Base-by-base conservation (phyloP, 1,140 invertebrate genomes). In the Eulimnadia texana region DNA sequence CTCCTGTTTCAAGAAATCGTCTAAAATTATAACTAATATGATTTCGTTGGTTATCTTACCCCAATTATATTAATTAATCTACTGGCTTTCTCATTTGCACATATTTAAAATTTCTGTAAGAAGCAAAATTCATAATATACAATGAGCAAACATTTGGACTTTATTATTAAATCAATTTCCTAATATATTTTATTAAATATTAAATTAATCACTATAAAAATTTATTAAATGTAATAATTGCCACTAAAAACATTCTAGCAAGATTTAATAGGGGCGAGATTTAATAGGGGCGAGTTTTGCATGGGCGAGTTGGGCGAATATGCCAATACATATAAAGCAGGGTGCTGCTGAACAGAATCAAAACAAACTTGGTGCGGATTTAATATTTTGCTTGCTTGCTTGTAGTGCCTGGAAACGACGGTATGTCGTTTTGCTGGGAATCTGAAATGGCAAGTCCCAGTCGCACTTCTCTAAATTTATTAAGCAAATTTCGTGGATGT, bases 401-500 rank as follows among this genome's bases (percentile, higher is more conserved):
- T 6, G 16, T 9, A 16, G 16, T 16, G 33, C 6, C 33, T 9
- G 33, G 16, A 42, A 42, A 42, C 33, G 33, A 42, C 33, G 33
- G 16, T 42, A 9, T 16, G 6, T 42, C 33, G 33, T 42, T 16
- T 6, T 16, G 16, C 6, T 42, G 33, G 16, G 16, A 16, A 42
- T 42, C 33, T 16, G 33, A 42, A 6, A 42, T 42, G 33, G 33
- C 33, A 42, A 42, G 33, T 42, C 6, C 33, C 6, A 16, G 6
- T 16, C 33, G 16, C 6, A 6, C 6, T 16, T 42, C 33, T 42
- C 6, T 16, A 16, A 42, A 42, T 9, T 16, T 42, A 42, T 42
- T 42, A 16, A 77, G 72, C 61, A 84, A 83, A 74, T 83, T 82
- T 70, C 74, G 80, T 60, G 86, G 85, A 6, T 79, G 78, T 62